Conservation (phyloP, 2,888 invertebrate genomes). For the Peribatodes rhomboidaria region DNA sequence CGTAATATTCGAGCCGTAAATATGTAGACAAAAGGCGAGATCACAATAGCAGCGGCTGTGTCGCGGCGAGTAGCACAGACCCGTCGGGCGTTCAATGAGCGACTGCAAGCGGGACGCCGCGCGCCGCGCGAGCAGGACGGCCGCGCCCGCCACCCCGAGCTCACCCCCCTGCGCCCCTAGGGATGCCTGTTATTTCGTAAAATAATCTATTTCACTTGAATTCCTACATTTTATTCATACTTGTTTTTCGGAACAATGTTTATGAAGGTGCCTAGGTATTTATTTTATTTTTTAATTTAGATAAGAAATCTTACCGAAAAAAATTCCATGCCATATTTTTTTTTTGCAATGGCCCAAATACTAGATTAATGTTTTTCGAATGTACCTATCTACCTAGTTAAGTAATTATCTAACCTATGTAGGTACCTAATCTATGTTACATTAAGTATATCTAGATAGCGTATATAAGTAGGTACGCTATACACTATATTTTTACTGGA, state of each 20-base stretch:
- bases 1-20: conserved; percentile 69
- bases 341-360: no score
- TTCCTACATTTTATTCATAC: not conserved
- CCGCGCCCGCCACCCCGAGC: conserved; percentile 56
- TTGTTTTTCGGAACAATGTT: not conserved
- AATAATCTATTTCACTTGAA: conserved; percentile 15
- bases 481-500: no score
- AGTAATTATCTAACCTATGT: no score
- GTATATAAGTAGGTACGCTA: no score
- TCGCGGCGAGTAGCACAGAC: conserved; percentile 68
- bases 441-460: no score
- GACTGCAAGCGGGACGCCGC: conserved; percentile 66
- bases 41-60: conserved; percentile 66
- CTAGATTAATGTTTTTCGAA: no score
- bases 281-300: no score
- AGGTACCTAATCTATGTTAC: no score
- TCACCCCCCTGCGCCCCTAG: conserved; percentile 50
- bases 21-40: conserved; percentile 78
- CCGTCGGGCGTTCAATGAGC: conserved; percentile 77
- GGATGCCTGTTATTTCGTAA: conserved; percentile 51
- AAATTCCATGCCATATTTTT: no score
- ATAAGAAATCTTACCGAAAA: no score
- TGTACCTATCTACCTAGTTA: no score
- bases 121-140: conserved; percentile 59
- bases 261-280: not conserved